These are phyloP conservation scores for Spodoptera picta DNA, from an alignment of 2,888 invertebrate species.

Conservation along the genomic window DNA sequence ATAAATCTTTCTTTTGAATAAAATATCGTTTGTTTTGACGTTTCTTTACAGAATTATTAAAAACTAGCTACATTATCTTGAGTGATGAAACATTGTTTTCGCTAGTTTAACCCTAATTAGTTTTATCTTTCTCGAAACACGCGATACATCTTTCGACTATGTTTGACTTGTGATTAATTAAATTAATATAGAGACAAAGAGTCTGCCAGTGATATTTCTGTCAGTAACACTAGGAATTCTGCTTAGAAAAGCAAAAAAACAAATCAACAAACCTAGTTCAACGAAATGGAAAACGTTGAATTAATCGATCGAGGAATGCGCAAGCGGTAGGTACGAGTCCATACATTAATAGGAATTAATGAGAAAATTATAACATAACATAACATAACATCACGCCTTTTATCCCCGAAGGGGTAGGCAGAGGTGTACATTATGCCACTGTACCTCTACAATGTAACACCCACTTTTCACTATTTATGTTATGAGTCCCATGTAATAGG, in stretches of 20 bases:
- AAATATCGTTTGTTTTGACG: conserved; percentile 29
- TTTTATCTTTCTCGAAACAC: conserved; percentile 36
- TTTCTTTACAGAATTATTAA: conserved; percentile 14
- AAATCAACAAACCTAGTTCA: conserved; percentile 13
- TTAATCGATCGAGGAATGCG: conserved; percentile 30
- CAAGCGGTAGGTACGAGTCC: conserved; percentile 10
- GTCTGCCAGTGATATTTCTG: conserved; percentile 7
- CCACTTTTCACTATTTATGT: too few relatives aligned
- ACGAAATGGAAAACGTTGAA: conserved; percentile 28
- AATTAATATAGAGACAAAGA: conserved; percentile 18
- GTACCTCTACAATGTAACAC: too few relatives aligned
- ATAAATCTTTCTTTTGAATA: conserved; percentile 1
- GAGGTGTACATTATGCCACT: too few relatives aligned
- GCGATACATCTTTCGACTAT: conserved; percentile 17
- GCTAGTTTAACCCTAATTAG: conserved; percentile 52
- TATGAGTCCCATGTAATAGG: too few relatives aligned
- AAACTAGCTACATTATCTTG: conserved; percentile 46
- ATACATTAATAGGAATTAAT: conserved; percentile 46
- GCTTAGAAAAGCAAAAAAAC: background rate
- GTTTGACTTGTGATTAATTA: conserved; percentile 31
- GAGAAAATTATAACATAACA: conserved; percentile 49
- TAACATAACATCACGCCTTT: too few relatives aligned
- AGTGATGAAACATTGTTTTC: conserved; percentile 52
- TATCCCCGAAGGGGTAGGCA: too few relatives aligned
- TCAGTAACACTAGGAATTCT: background rate